Evolutionary conservation across 2,888 invertebrate genomes (phyloP).

Genomic region (Rhyacophila evoluta): DNA sequence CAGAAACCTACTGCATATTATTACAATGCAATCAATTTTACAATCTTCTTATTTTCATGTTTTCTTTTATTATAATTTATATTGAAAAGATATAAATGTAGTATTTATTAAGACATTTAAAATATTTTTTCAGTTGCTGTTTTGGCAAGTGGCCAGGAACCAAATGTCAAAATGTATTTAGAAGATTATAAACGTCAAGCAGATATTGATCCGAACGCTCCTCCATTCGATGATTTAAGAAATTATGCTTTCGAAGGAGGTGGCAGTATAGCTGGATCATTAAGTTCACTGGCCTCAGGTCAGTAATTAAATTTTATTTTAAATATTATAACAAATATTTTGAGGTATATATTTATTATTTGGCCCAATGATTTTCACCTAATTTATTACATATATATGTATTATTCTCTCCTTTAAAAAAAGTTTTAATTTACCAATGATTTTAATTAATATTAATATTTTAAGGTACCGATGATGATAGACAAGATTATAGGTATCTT

Average conservation of each 20-base stretch:
- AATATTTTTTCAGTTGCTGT: constrained; percentile 53
- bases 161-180: constrained; percentile 82
- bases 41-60: too few species aligned
- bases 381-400: too few species aligned
- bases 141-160: constrained; percentile 62
- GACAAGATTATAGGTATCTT: constrained; percentile 84
- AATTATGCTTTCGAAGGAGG: constrained; percentile 90
- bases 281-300: constrained; percentile 84
- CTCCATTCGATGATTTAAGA: constrained; percentile 86
- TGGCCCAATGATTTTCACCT: too few species aligned
- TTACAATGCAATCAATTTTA: too few species aligned
- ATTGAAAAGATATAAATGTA: too few species aligned
- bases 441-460: background rate
- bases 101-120: too few species aligned
- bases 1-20: too few species aligned
- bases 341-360: too few species aligned
- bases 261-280: constrained; percentile 82
- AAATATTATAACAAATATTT: too few species aligned
- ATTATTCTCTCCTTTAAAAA: too few species aligned
- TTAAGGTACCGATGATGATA: constrained; percentile 78
- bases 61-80: too few species aligned
- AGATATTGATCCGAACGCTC: constrained; percentile 83
- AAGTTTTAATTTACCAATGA: too few species aligned
- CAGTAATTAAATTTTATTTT: constrained; percentile 54
- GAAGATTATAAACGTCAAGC: constrained; percentile 82